Base-by-base conservation (phyloP, 2,888 invertebrate genomes). In the Drosophila differens region DNA sequence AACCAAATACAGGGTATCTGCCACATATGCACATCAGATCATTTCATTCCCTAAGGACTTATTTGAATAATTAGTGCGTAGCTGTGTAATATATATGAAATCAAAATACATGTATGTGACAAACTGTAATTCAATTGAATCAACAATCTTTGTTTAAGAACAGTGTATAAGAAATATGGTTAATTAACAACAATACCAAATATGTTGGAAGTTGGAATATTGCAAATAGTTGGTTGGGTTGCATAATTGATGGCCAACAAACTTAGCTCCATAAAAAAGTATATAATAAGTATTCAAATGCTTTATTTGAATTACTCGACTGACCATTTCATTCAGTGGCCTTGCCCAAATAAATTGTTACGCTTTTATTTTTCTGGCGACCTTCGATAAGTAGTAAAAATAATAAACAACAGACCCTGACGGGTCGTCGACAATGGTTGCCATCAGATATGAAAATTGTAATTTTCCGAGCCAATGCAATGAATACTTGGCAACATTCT, bases 381-480 rank as follows among this genome's bases (percentile, higher is more conserved):
- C 78, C 81, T 77, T 77, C 73, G 66, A 61, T 74, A 62, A 39
- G 55, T 54, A 62, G 47, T 53, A 35, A 65, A 64, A 78, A 73
- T 65, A 76, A 76, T 61, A 65, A 65, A 65, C 68, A 73, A 69
- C 71, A 65, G 61, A 57, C 65, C 16, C n/a, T 16, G 35, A 14
- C 57, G 19, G 49, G 51, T 33, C 33, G 33, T 30, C 57, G 35
- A 25, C 57, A 41, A 57, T 33, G 71, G 49, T 57, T 14, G 71
- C 55, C 79, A 70, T 67, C 69, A 72, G 73, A 85, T 74, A 86
- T 89, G 71, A 76, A 82, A 83, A 77, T 89, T 90, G 84, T 83
- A 89, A 89, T 83, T 87, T 87, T 89, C 82, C 76, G 70, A 74
- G 47, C 62, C 68, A 71, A 70, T 72, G 75, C 79, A 30, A 69